Evolutionary conservation across 1,140 invertebrate genomes (phyloP).

Genomic region (Nomia melanderi): DNA sequence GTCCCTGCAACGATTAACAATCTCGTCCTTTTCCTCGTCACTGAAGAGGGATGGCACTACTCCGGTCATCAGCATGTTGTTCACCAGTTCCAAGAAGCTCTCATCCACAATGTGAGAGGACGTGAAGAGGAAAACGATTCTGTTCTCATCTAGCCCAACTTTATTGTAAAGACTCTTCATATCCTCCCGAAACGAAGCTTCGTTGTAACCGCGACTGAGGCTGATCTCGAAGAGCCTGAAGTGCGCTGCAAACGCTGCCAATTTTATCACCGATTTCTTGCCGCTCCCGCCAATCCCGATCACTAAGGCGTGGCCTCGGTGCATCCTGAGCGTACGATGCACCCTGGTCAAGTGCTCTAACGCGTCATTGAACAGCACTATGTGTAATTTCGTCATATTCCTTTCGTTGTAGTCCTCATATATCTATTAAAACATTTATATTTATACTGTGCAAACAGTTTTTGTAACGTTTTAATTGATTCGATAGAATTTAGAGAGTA

Average conservation of each 20-base stretch:
- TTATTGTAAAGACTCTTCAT: conserved; percentile 89
- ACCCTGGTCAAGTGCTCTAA: conserved; percentile 93
- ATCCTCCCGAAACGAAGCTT: conserved; percentile 91
- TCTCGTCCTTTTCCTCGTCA: conserved; percentile 92
- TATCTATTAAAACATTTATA: conserved; percentile 83
- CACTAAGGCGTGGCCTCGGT: conserved; percentile 91
- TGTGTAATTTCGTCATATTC: conserved; percentile 83
- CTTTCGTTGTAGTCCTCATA: conserved; percentile 92
- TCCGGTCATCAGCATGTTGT: conserved; percentile 93
- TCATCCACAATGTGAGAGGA: conserved; percentile 89
- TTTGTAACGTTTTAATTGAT: not conserved
- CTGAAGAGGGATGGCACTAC: conserved; percentile 91
- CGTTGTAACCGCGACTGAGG: conserved; percentile 90
- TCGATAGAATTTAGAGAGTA: too few relatives aligned
- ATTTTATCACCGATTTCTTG: conserved; percentile 87
- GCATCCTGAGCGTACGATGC: conserved; percentile 90
- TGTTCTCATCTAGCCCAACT: conserved; percentile 89
- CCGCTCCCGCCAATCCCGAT: conserved; percentile 94
- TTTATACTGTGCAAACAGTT: not conserved
- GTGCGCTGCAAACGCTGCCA: conserved; percentile 89
- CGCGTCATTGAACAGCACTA: conserved; percentile 95
- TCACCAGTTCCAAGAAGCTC: conserved; percentile 93
- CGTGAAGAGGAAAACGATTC: conserved; percentile 91
- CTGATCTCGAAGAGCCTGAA: conserved; percentile 92
- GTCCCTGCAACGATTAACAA: conserved; percentile 85